These are phyloP conservation scores for Lycorma delicatula DNA, from an alignment of 1,140 invertebrate species.

Conservation along the genomic window DNA sequence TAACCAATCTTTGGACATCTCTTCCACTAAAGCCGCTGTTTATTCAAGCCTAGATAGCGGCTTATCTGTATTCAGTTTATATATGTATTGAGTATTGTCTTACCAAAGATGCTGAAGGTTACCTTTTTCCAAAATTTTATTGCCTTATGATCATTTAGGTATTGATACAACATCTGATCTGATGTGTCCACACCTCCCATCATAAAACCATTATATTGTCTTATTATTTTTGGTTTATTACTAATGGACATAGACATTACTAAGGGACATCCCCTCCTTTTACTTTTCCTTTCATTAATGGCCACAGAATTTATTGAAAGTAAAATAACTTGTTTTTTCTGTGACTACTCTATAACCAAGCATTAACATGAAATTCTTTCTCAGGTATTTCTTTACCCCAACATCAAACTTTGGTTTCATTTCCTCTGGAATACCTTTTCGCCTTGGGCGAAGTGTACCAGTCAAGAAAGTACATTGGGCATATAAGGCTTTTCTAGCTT, in stretches of 20 bases:
- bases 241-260: too few relatives aligned
- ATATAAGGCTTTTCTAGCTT: not conserved
- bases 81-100: not conserved
- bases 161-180: conserved; percentile 6
- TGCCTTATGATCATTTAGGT: not conserved
- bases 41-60: too few relatives aligned
- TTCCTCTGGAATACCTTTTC: not conserved
- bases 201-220: not conserved
- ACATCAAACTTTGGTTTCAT: not conserved
- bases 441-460: not conserved
- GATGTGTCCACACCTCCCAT: not conserved
- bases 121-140: not conserved
- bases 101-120: too few relatives aligned
- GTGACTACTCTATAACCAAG: conserved; percentile 4
- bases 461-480: not conserved
- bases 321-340: conserved; percentile 15
- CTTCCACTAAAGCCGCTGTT: too few relatives aligned
- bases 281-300: not conserved
- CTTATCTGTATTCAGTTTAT: not conserved
- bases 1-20: too few relatives aligned
- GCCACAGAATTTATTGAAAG: conserved; percentile 11
- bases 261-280: too few relatives aligned
- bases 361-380: not conserved
- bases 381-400: conserved; percentile 4
- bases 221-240: too few relatives aligned